Evolutionary conservation across 2,113 vertebrate species (phyloP), one percentile per base, ranked within the genome.

Genomic region (Thinocorus orbignyianus): DNA sequence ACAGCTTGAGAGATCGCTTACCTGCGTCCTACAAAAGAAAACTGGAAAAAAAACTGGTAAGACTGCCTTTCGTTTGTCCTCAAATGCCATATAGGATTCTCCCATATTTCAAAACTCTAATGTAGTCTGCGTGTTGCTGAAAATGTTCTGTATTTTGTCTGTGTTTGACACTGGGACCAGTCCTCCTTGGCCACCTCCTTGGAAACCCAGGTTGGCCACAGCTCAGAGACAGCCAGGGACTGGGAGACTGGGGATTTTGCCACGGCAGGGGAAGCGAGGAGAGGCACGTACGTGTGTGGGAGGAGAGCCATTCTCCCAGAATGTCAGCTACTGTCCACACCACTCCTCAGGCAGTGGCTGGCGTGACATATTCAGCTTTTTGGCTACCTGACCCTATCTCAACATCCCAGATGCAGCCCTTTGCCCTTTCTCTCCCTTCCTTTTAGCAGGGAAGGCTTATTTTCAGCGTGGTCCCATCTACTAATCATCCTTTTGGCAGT

Each of bases 11-110:
- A 95, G 22, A 44, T 52, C 39, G 52, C 42, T 84, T 95, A 65
- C 23, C 39, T 79, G 69, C 65, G 86, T 94, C 91, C 92, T 91
- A 78, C 83, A 90, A 83, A 95, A 93, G 85, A 89, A 86, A 96
- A 93, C 58, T 54, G 44, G 44, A 92, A 97, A 80, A 69, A 71
- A 77, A 52, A 62, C n/a, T 23, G 42, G 17, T 66, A 39, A 86
- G 92, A 82, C 70, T 68, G 46, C 77, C 55, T 13, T 83, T 92
- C 78, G 10, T 48, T 95, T 89, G 54, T 52, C 55, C 66, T 93
- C 79, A 58, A 33, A 58, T 81, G 81, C 70, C 65, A n/a, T 39
- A 46, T 31, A 54, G 30, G 52, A 70, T 81, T 96, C 48, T 91
- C 68, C n/a, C 52, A 15, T 71, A 30, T 86, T 92, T 83, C 51